Evolutionary conservation across 2,888 invertebrate species (phyloP), one percentile per base, ranked within the genome.

Genomic region (Drosophila kambysellisi): DNA sequence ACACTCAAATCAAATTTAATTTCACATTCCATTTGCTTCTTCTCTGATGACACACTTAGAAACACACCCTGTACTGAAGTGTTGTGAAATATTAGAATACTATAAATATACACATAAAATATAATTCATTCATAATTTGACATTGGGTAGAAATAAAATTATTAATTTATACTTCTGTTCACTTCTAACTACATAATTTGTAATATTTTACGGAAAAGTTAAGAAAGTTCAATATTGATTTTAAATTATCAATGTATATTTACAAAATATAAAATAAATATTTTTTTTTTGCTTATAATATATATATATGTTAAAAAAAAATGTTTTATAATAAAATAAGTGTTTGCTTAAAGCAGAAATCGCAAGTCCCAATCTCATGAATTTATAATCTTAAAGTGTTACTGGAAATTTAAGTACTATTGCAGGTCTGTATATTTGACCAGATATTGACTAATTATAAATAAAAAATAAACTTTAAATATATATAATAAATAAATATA

Each of bases 21-120:
- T 51, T 57, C 56, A 51, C 51, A 68, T 68, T 68, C 68, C 30
- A 8, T 11, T 15, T 2, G 32, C 12, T 50, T 35, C 15, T n/a
- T 2, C 17, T 32, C 25, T 15, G 6, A n/a, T 65, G 67, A n/a
- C 56, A 51, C 8, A 57, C 50, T 43, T 51, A 11, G 5, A 12
- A 32, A 43, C 50, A 35, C 68, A 12, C 39, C 54, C 46, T n/a
- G 6, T 1, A 17, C n/a, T 3, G 6, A 4, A 7, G 11, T 15
- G 11, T 9, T n/a, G 12, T 2, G 17, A 30, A 12, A 29, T 50
- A 20, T 35, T 12, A 12, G 12, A 41, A 17, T 33, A 20, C 12
- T 0, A 3, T 12, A 4, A 20, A 20, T 20, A 33, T 52, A 20
- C 8, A n/a, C 30, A 20, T 52, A 15, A 15, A 4, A 0, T 15